Percentiles rank a stretch among this genome's conserved stretches.
These are phyloP conservation scores for Dugesia japonica DNA, from an alignment of 2,888 invertebrate species.

Conservation along the genomic window DNA sequence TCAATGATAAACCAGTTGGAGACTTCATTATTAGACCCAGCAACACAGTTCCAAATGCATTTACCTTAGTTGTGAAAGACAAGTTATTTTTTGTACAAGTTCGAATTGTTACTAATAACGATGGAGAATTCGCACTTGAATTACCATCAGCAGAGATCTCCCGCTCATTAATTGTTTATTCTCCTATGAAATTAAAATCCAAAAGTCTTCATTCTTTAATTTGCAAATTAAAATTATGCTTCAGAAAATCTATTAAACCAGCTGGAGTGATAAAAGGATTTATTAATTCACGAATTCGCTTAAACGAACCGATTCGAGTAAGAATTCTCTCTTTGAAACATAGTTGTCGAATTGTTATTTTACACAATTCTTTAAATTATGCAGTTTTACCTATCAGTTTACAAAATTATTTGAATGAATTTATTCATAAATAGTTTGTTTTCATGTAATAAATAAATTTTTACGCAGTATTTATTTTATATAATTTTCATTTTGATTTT, in stretches of 20 bases:
- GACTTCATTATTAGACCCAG: background rate
- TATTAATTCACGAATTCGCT: background rate
- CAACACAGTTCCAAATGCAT: background rate
- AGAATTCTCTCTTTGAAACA: background rate
- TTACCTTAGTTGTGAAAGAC: background rate
- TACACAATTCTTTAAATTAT: background rate
- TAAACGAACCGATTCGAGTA: background rate
- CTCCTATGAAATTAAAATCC: background rate
- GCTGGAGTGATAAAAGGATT: background rate
- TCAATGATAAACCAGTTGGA: conserved; percentile 3
- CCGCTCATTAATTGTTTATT: background rate
- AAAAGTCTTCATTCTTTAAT: background rate
- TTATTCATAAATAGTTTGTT: too few species aligned
- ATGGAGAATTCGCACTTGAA: background rate
- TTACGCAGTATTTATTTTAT: too few species aligned
- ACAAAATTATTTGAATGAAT: background rate
- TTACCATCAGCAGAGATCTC: background rate
- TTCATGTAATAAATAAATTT: too few species aligned
- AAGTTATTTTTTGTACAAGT: background rate
- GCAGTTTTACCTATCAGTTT: background rate
- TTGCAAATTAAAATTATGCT: background rate
- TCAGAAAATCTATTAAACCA: background rate
- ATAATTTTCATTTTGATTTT: too few species aligned
- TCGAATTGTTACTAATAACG: background rate
- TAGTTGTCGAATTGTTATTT: background rate